Evolutionary conservation across 2,888 invertebrate genomes (phyloP).

Genomic region (Sarcophaga variegata): DNA sequence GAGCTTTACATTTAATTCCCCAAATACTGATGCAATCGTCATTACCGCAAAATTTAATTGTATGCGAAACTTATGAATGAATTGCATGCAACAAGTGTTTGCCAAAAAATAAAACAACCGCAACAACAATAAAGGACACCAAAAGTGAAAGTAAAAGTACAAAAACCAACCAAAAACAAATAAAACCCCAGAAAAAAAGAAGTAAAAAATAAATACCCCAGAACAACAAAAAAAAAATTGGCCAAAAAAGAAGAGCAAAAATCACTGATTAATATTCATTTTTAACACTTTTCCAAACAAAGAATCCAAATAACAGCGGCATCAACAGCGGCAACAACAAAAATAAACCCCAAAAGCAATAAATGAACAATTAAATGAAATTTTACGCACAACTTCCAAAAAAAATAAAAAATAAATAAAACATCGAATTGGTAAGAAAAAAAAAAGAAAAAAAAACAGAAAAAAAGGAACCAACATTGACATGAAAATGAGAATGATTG

Average conservation of each 20-base stretch:
- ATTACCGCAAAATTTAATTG: neutral
- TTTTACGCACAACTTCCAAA: constrained; percentile 67
- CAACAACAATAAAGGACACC: neutral
- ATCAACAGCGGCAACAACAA: constrained; percentile 16
- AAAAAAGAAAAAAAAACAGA: constrained; percentile 22
- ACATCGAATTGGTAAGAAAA: constrained; percentile 9
- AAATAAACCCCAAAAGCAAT: constrained; percentile 62
- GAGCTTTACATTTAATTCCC: neutral
- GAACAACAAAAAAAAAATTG: no score
- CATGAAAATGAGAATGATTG: constrained; percentile 53
- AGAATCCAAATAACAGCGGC: neutral
- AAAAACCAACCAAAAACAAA: constrained; percentile 42
- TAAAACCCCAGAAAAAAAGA: constrained; percentile 9
- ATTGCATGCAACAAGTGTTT: constrained; percentile 50
- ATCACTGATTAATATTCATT: constrained; percentile 65
- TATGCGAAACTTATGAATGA: constrained; percentile 20
- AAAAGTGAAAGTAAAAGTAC: constrained; percentile 55
- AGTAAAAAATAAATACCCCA: neutral
- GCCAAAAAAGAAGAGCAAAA: constrained; percentile 29
- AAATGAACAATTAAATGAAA: constrained; percentile 68
- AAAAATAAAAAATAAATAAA: constrained; percentile 45
- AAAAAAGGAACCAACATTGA: constrained; percentile 41
- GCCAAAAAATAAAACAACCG: neutral
- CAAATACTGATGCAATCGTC: neutral
- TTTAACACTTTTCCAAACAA: constrained; percentile 53